Percentiles rank a stretch among this genome's conserved stretches.
Conservation (phyloP, 2,888 invertebrate genomes). For the Eurois occulta region DNA sequence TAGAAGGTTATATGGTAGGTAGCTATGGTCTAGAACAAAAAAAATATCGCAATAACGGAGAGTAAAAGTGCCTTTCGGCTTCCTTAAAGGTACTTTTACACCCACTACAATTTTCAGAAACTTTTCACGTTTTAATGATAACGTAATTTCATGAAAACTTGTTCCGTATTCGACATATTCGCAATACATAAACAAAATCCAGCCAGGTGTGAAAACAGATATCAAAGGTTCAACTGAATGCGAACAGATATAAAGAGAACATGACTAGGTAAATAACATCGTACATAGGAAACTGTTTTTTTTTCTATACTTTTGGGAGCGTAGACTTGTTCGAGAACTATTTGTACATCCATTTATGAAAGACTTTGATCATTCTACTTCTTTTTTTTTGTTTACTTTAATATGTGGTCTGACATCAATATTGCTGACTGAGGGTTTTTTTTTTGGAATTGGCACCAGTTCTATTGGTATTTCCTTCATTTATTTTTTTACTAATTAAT, state of each 20-base stretch:
- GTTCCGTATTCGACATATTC: constrained; percentile 5
- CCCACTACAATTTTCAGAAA: not conserved
- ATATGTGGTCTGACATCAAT: not conserved
- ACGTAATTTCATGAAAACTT: constrained; percentile 25
- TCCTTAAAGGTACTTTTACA: not conserved
- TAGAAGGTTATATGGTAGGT: too few species aligned
- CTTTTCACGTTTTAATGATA: not conserved
- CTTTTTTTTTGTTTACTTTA: not conserved
- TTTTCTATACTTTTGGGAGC: constrained; percentile 8
- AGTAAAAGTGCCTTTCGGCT: not conserved
- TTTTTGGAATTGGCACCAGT: not conserved
- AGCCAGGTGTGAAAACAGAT: constrained; percentile 50
- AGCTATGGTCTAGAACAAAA: not conserved
- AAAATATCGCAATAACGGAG: not conserved
- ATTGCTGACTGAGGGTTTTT: not conserved
- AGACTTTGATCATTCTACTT: constrained; percentile 1
- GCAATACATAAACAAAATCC: constrained; percentile 21
- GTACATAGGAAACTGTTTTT: constrained; percentile 20
- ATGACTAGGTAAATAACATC: constrained; percentile 23
- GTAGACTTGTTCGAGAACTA: not conserved
- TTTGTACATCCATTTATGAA: not conserved
- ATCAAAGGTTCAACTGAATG: constrained; percentile 30
- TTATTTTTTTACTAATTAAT: too few species aligned
- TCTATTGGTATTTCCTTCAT: not conserved
- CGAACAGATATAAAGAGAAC: constrained; percentile 5